phyloP scores from a whole-genome alignment of 2,113 vertebrate genomes.

The Grallaria varia region DNA sequence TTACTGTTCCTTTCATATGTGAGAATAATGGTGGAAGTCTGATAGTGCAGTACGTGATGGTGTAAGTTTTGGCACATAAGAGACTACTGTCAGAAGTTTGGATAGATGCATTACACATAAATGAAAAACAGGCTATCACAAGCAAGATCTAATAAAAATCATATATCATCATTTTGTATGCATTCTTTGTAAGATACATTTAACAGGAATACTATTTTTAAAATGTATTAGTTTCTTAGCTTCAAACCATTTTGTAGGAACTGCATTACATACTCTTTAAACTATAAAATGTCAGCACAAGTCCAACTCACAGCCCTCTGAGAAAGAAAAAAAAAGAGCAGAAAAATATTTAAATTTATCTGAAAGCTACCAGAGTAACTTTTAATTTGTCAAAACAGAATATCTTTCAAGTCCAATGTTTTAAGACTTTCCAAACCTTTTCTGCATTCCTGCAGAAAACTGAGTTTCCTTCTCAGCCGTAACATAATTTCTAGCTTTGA shows the following conservation, averaged over 20 bases:
- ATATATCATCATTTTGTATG: background rate
- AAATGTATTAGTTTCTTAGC: background rate
- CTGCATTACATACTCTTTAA: background rate
- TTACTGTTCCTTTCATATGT: background rate
- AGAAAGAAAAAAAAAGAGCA: background rate
- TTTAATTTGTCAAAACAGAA: background rate
- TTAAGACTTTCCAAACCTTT: background rate
- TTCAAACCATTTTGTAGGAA: background rate
- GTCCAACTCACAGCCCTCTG: background rate
- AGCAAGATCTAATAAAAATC: background rate
- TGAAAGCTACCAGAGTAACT: background rate
- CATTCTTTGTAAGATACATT: background rate
- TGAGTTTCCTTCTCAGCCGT: background rate
- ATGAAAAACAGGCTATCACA: background rate
- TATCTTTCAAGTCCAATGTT: background rate
- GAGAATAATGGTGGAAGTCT: background rate
- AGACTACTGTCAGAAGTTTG: background rate
- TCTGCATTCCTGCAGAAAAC: background rate
- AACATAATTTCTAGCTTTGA: background rate
- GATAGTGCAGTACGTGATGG: background rate
- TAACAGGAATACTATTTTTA: constrained; percentile 1
- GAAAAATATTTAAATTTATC: background rate
- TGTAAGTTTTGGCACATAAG: background rate
- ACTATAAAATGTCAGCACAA: background rate
- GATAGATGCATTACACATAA: background rate